phyloP scores from a whole-genome alignment of 2,113 vertebrate genomes.

The Narcine bancroftii region DNA sequence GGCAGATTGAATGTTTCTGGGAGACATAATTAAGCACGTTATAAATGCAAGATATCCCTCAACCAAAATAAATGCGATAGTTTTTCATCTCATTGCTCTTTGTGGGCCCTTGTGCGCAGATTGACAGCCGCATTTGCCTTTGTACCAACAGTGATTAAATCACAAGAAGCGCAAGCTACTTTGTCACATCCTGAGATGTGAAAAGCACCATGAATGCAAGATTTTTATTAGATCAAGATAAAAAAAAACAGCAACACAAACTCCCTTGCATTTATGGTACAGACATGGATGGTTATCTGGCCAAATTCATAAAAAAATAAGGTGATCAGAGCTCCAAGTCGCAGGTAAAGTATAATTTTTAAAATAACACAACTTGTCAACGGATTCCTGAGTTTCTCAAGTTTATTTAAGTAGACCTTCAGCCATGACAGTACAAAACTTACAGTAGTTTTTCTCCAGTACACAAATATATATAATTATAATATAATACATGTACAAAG shows the following conservation, averaged over 20 bases:
- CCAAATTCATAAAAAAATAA: not conserved
- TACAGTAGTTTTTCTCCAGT: slow-evolving; percentile 77
- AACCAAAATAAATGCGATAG: not conserved
- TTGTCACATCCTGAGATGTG: not conserved
- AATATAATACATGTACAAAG: slow-evolving; percentile 76
- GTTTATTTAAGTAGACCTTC: slow-evolving; percentile 81
- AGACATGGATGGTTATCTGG: not conserved
- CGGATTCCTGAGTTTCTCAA: slow-evolving; percentile 57
- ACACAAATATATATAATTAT: slow-evolving; percentile 75
- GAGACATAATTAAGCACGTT: not conserved
- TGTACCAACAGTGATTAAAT: not conserved
- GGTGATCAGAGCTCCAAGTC: not conserved
- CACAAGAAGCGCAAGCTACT: not conserved
- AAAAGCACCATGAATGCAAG: not conserved
- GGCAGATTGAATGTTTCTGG: not conserved
- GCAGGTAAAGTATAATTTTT: not conserved
- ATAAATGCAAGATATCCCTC: not conserved
- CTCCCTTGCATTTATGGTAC: not conserved
- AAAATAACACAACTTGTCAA: slow-evolving; percentile 22
- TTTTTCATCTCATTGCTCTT: slow-evolving; percentile 12
- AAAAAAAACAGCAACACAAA: not conserved
- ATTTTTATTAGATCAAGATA: not conserved
- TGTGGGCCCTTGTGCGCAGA: not conserved
- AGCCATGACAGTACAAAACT: slow-evolving; percentile 83
- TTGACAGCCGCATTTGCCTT: slow-evolving; percentile 29